Evolutionary conservation across 2,113 vertebrate species (phyloP).

Genomic region (Electrona antarctica): DNA sequence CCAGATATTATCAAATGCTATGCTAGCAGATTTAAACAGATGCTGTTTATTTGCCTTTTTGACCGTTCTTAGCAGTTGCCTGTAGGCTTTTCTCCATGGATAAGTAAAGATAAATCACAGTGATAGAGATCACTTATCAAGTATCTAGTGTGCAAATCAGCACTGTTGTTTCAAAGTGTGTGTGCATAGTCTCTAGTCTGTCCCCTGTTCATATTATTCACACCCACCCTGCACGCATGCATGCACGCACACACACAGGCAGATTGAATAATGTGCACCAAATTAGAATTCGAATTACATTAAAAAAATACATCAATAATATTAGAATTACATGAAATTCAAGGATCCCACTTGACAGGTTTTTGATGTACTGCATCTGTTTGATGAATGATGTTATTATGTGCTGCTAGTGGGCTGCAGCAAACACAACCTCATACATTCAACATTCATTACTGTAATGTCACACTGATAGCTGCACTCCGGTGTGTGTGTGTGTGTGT

Average conservation of each 20-base stretch:
- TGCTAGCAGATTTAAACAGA: slow-evolving; percentile 14
- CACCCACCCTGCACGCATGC: neutral
- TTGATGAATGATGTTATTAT: neutral
- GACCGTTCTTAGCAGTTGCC: neutral
- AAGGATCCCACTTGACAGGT: neutral
- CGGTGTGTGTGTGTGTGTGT: neutral
- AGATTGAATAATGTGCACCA: neutral
- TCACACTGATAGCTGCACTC: too few relatives aligned
- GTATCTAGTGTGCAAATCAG: slow-evolving; percentile 34
- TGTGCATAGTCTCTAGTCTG: neutral
- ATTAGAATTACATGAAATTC: too few relatives aligned
- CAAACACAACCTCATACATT: too few relatives aligned
- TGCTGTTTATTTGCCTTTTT: slow-evolving; percentile 33
- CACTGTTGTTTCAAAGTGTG: neutral
- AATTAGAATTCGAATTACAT: too few relatives aligned
- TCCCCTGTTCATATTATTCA: neutral
- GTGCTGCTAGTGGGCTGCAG: too few relatives aligned
- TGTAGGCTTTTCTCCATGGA: slow-evolving; percentile 1
- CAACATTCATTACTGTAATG: too few relatives aligned
- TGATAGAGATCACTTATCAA: neutral
- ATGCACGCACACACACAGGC: slow-evolving; percentile 3
- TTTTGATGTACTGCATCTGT: slow-evolving; percentile 46
- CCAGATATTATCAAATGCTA: slow-evolving; percentile 20
- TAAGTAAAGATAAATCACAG: slow-evolving; percentile 30
- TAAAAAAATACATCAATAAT: too few relatives aligned